Conservation (phyloP, 2,888 invertebrate species). For the Phengaris alcon region DNA sequence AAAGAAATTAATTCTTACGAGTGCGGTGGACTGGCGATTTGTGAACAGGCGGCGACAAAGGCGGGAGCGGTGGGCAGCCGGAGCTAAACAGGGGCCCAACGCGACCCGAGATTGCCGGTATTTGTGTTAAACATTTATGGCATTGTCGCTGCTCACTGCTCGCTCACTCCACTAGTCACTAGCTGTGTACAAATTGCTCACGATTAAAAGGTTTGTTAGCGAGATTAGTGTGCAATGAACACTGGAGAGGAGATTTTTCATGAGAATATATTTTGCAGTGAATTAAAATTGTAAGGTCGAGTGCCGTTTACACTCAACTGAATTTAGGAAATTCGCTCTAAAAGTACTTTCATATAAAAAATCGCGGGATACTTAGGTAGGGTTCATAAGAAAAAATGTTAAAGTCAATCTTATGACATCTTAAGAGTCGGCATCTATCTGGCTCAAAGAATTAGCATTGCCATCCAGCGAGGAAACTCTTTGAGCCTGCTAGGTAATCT, state of each 20-base stretch:
- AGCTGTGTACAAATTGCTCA: constrained; percentile 46
- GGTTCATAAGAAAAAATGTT: not conserved
- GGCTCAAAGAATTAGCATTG: too few relatives aligned
- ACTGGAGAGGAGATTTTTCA: constrained; percentile 44
- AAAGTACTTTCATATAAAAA: not conserved
- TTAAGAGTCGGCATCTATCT: too few relatives aligned
- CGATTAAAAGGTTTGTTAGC: constrained; percentile 44
- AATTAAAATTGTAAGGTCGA: not conserved
- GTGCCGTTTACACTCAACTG: constrained; percentile 21
- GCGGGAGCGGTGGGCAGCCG: constrained; percentile 64
- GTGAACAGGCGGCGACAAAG: constrained; percentile 54
- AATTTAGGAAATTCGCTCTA: constrained; percentile 1
- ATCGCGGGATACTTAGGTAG: not conserved
- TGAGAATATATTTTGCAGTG: constrained; percentile 36
- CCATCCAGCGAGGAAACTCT: too few relatives aligned
- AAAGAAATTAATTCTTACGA: constrained; percentile 51
- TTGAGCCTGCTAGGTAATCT: too few relatives aligned
- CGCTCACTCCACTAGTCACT: constrained; percentile 52
- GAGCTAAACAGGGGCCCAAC: constrained; percentile 58
- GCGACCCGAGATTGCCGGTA: constrained; percentile 65
- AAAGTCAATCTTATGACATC: not conserved
- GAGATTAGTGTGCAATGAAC: constrained; percentile 47
- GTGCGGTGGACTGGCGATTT: constrained; percentile 65
- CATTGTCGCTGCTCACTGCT: constrained; percentile 57
- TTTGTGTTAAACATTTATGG: constrained; percentile 66